Evolutionary conservation across 2,113 vertebrate species (phyloP), one percentile per base, ranked within the genome.

Genomic region (Eolophus roseicapilla): DNA sequence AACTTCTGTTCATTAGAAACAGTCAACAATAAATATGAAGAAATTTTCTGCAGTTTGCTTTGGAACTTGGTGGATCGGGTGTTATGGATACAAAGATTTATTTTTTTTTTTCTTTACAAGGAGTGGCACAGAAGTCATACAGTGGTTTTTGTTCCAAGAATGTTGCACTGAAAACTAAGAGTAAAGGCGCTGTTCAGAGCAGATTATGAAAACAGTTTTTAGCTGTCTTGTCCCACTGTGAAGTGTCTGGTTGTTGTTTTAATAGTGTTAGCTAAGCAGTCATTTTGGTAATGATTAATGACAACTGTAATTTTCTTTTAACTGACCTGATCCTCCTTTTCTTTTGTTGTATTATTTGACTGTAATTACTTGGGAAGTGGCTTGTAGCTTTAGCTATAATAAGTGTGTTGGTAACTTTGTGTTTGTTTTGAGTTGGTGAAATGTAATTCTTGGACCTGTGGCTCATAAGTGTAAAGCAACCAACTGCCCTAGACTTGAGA

Each of bases 1-100:
- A 94, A 95, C 44, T 91, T 97, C 95, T 98, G 98, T 98, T 97
- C 79, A n/a, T 87, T 91, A 80, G 96, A 97, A 97, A 96, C 94
- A 97, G 95, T 94, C 94, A 96, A 92, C 95, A 97, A 95, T 97
- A 97, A 97, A 96, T 95, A 96, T 64, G 92, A 92, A 94, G 69
- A 93, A 91, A 84, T 92, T 96, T 91, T 97, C 88, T 95, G 94
- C 59, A 87, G 92, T 97, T 97, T 97, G 95, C 93, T 97, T 97
- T 98, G 97, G 93, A 97, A 88, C 87, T 95, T 80, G 65, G 81
- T 93, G 88, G 79, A 86, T 90, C 0, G 68, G 76, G 89, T 93
- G 94, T 95, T 96, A 90, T 62, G 92, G 92, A 85, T 93, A 95
- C 96, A 93, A 64, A 70, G 49, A 10, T 41, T 13, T 79, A 33